These are phyloP conservation scores for Trachymyrmex cornetzi DNA, from an alignment of 1,140 invertebrate genomes.

Conservation along the genomic window DNA sequence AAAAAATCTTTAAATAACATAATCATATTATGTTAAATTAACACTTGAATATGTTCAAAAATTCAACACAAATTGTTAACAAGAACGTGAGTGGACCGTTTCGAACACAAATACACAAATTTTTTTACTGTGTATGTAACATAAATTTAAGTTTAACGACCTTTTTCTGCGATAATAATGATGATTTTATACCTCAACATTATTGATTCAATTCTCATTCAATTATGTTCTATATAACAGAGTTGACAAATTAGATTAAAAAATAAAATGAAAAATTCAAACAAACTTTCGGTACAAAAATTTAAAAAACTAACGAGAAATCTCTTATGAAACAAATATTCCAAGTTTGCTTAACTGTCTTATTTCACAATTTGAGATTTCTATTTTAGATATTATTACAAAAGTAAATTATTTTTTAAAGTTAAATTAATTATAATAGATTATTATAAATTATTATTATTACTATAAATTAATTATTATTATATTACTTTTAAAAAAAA, in stretches of 20 bases:
- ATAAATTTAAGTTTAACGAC: slow-evolving; percentile 22
- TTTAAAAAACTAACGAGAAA: neutral
- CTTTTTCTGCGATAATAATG: slow-evolving; percentile 4
- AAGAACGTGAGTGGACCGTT: too few relatives aligned
- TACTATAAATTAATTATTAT: too few relatives aligned
- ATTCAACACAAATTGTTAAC: too few relatives aligned
- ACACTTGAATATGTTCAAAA: too few relatives aligned
- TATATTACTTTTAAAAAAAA: too few relatives aligned
- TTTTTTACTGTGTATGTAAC: neutral
- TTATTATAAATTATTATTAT: too few relatives aligned
- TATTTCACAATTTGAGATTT: neutral
- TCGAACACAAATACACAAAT: too few relatives aligned
- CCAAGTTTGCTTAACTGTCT: neutral
- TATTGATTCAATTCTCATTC: neutral
- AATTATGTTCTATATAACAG: neutral
- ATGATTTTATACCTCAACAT: slow-evolving; percentile 12
- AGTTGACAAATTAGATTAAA: neutral
- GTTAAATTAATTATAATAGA: slow-evolving; percentile 14
- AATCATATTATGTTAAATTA: too few relatives aligned
- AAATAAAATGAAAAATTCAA: neutral
- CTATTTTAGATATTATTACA: neutral
- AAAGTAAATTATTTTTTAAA: neutral
- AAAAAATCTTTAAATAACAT: too few relatives aligned
- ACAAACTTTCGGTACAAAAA: neutral
- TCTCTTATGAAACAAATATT: neutral